These are phyloP conservation scores for Hemithea aestivaria DNA, from an alignment of 2,888 invertebrate species.

Conservation along the genomic window DNA sequence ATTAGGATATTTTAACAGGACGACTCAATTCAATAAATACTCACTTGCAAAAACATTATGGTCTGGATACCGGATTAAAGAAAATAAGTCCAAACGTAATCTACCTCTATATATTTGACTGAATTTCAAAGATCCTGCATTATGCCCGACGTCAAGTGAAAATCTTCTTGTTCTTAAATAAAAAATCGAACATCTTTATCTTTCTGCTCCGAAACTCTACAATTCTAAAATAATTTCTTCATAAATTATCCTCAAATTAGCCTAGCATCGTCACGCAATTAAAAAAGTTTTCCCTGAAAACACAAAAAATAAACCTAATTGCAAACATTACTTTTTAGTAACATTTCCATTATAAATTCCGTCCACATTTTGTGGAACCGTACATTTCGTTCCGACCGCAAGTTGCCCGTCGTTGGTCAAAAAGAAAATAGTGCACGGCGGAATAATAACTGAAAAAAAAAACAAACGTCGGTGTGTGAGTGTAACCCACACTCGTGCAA, in stretches of 20 bases:
- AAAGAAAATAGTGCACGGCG: slow-evolving; percentile 72
- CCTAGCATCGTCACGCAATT: slow-evolving; percentile 10
- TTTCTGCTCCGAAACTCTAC: no score
- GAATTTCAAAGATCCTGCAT: no score
- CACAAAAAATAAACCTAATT: slow-evolving; percentile 31
- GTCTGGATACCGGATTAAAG: no score
- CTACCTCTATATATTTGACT: no score
- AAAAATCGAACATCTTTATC: no score
- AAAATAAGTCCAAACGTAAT: no score
- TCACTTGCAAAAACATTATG: no score
- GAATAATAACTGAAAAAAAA: slow-evolving; percentile 72
- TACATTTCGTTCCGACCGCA: slow-evolving; percentile 34
- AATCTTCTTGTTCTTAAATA: no score
- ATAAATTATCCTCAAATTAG: no score
- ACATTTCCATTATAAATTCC: slow-evolving; percentile 27
- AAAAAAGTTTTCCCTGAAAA: slow-evolving; percentile 5
- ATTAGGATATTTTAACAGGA: slow-evolving; percentile 19
- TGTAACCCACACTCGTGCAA: slow-evolving; percentile 52
- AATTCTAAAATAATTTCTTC: no score
- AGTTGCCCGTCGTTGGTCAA: slow-evolving; percentile 48
- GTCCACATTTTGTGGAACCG: slow-evolving; percentile 34
- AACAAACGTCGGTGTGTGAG: slow-evolving; percentile 60
- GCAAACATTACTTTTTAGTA: slow-evolving; percentile 26
- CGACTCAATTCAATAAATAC: slow-evolving; percentile 44
- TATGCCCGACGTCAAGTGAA: no score